Evolutionary conservation across 2,113 vertebrate species (phyloP), one percentile per base, ranked within the genome.

Genomic region (Helogale parvula): DNA sequence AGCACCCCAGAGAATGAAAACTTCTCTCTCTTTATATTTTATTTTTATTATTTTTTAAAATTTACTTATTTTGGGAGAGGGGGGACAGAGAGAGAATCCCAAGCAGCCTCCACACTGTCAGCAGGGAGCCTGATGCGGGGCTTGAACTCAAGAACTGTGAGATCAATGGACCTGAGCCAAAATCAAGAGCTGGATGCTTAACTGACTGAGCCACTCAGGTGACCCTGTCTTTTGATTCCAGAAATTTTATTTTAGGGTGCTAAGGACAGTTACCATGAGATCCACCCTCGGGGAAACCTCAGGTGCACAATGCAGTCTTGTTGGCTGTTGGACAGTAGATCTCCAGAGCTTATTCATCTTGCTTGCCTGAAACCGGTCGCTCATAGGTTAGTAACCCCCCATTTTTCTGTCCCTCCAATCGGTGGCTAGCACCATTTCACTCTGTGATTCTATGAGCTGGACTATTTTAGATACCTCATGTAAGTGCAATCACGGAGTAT

Each of bases 281-380:
- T 11, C 35, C 8, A 8, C 14, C 50, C 35, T 82, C 3, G 8
- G 7, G 65, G n/a, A n/a, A 10, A 41, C 14, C 17, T 74, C 21
- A 54, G n/a, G 87, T 0, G 1, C 11, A 14, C 5, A 3, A 10
- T 1, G 3, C 21, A 3, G 66, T 9, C 7, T 0, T 10, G 15
- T 0, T 31, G 87, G 79, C 66, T 29, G 33, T 2, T 0, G 7
- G 3, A 33, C 7, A 1, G 88, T 4, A 7, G 25, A 14, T 16
- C 50, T 10, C 81, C 3, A 38, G 33, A 85, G 50, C 17, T 13
- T 5, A 38, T 3, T 47, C 38, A 0, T 63, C 72, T 27, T 38
- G 72, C 35, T 72, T 54, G 68, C 41, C 77, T 7, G 21, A 29
- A 89, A 41, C 54, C 0, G 3, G 5, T 10, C 2, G 6, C 45